A percentile compares a stretch with the other conserved stretches of the same genome.
phyloP scores from a whole-genome alignment of 2,113 vertebrate genomes.

The Dissostichus mawsoni region DNA sequence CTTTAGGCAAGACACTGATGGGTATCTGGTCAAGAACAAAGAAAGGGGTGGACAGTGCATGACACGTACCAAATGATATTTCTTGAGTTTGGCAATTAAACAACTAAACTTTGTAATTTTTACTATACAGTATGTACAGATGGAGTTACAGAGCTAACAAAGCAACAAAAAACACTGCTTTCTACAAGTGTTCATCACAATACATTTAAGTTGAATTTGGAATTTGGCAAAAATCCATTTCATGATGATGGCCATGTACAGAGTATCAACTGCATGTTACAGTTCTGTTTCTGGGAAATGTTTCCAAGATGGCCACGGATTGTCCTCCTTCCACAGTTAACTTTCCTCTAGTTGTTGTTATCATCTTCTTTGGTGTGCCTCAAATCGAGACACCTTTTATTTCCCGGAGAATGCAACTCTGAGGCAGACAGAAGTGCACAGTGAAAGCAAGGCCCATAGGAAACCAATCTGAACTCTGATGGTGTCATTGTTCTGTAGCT shows the following conservation, averaged over 20 bases:
- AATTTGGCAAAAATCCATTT: slow-evolving; percentile 3
- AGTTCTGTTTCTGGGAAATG: background rate
- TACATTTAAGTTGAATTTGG: background rate
- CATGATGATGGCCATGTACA: background rate
- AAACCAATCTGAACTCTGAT: too few species aligned
- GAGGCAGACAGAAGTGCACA: too few species aligned
- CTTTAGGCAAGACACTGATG: background rate
- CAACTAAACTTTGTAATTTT: background rate
- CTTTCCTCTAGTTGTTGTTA: too few species aligned
- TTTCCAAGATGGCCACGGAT: background rate
- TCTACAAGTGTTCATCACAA: background rate
- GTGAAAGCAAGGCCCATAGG: too few species aligned
- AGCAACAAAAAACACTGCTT: background rate
- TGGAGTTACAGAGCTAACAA: background rate
- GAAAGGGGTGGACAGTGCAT: background rate
- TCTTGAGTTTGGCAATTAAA: background rate
- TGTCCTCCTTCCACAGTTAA: too few species aligned
- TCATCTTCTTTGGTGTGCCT: too few species aligned
- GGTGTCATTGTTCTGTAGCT: too few species aligned
- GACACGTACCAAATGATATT: background rate
- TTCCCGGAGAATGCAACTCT: too few species aligned
- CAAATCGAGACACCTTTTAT: too few species aligned
- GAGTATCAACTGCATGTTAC: background rate
- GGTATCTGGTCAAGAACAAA: background rate
- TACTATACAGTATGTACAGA: background rate